Conservation (phyloP, 2,113 vertebrate genomes). For the Haemorhous mexicanus region DNA sequence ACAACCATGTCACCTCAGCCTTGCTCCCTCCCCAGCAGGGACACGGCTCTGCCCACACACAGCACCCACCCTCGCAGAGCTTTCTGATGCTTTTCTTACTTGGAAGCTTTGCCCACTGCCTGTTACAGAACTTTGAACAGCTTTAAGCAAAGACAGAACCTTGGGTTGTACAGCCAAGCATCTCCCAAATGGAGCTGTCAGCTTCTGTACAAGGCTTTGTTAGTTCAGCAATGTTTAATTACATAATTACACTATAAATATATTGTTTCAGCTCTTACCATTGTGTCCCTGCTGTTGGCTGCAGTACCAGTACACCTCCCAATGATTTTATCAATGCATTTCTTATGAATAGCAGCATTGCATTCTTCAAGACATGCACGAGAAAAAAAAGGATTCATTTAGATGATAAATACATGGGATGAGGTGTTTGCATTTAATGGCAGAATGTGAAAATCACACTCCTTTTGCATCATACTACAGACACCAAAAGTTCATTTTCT, state of each 20-base stretch:
- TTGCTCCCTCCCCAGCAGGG: neutral
- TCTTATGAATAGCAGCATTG: slow-evolving; percentile 99
- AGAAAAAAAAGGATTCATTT: slow-evolving; percentile 5
- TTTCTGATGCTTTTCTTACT: neutral
- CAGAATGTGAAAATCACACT: neutral
- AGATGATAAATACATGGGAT: neutral
- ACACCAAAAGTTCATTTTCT: neutral
- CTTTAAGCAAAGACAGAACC: neutral
- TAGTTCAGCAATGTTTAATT: neutral
- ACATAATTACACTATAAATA: neutral
- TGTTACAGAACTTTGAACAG: too few relatives aligned
- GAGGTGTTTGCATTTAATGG: neutral
- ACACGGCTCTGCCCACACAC: neutral
- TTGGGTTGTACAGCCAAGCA: neutral
- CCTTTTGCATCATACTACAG: neutral
- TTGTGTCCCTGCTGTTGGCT: slow-evolving; percentile 95
- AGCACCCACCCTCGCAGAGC: neutral
- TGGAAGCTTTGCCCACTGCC: neutral
- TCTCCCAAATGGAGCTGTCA: neutral
- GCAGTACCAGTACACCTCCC: slow-evolving; percentile 96
- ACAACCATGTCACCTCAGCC: neutral
- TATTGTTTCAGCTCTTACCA: slow-evolving; percentile 75
- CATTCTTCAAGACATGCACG: slow-evolving; percentile 82
- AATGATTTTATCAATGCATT: slow-evolving; percentile 98
- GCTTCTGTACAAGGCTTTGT: neutral